These are phyloP conservation scores for Pungitius pungitius DNA, from an alignment of 2,113 vertebrate species.

Conservation along the genomic window DNA sequence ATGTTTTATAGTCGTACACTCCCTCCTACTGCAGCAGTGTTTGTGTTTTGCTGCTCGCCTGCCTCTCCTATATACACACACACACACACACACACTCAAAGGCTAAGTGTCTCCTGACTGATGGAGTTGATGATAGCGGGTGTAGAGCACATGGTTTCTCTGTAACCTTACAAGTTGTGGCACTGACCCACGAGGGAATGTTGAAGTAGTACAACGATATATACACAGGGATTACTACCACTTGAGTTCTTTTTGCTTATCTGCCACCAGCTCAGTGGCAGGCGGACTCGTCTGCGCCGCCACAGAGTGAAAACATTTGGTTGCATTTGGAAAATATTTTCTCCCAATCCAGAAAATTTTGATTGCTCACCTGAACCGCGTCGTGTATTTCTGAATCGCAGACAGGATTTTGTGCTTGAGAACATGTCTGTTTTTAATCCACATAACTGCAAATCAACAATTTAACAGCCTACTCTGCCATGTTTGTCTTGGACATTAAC, in stretches of 20 bases:
- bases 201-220: conserved; percentile 15
- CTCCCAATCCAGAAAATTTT: not conserved
- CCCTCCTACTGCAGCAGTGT: conserved; percentile 3
- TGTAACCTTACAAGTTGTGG: conserved; percentile 33
- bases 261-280: not conserved
- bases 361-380: conserved; percentile 6
- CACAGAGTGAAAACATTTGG: conserved; percentile 8
- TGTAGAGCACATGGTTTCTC: conserved; percentile 33
- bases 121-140: conserved; percentile 37
- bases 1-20: conserved; percentile 21
- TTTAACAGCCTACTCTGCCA: not conserved
- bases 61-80: not conserved
- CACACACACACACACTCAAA: too few species aligned
- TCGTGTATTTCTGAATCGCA: not conserved
- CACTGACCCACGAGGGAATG: conserved; percentile 31
- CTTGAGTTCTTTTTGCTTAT: conserved; percentile 6
- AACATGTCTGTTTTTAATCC: not conserved
- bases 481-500: not conserved
- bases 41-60: conserved; percentile 1
- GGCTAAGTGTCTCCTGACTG: conserved; percentile 1
- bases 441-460: not conserved
- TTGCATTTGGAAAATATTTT: conserved; percentile 34
- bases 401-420: not conserved
- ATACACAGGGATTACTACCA: conserved; percentile 24
- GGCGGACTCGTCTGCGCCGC: not conserved